phyloP scores from a whole-genome alignment of 2,113 vertebrate genomes.

The Potamarius usumacintae region DNA sequence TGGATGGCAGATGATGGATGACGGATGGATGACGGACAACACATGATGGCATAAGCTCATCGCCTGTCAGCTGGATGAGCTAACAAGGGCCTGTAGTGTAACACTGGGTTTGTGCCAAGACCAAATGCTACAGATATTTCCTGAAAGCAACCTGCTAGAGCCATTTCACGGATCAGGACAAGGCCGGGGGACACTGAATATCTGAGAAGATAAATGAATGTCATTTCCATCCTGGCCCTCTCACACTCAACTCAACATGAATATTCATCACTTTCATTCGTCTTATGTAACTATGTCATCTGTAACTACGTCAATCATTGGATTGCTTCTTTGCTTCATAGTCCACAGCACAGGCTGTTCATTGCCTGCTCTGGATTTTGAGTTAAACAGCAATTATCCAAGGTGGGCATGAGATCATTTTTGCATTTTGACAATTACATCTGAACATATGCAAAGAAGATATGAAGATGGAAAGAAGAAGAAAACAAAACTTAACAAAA shows the following conservation, averaged over 20 bases:
- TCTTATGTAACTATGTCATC: not conserved
- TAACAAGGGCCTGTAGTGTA: not conserved
- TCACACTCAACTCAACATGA: slow-evolving; percentile 2
- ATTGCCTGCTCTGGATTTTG: not conserved
- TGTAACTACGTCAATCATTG: not conserved
- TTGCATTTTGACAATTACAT: not conserved
- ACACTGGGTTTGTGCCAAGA: not conserved
- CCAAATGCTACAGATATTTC: slow-evolving; percentile 15
- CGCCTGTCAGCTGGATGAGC: too few species aligned
- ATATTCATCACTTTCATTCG: slow-evolving; percentile 10
- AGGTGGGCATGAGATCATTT: slow-evolving; percentile 10
- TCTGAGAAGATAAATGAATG: slow-evolving; percentile 13
- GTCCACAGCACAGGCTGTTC: not conserved
- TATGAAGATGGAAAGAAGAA: slow-evolving; percentile 13
- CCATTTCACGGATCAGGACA: slow-evolving; percentile 18
- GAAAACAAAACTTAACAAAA: not conserved
- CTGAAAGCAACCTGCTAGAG: slow-evolving; percentile 17
- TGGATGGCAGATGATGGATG: too few species aligned
- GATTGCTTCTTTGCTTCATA: not conserved
- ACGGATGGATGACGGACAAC: too few species aligned
- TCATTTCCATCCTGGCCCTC: not conserved
- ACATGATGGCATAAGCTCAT: too few species aligned
- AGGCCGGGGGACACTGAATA: slow-evolving; percentile 11
- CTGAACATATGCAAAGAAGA: not conserved
- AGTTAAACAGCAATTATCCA: not conserved